Base-by-base conservation (phyloP, 2,888 invertebrate genomes). In the Neelides folsomi region DNA sequence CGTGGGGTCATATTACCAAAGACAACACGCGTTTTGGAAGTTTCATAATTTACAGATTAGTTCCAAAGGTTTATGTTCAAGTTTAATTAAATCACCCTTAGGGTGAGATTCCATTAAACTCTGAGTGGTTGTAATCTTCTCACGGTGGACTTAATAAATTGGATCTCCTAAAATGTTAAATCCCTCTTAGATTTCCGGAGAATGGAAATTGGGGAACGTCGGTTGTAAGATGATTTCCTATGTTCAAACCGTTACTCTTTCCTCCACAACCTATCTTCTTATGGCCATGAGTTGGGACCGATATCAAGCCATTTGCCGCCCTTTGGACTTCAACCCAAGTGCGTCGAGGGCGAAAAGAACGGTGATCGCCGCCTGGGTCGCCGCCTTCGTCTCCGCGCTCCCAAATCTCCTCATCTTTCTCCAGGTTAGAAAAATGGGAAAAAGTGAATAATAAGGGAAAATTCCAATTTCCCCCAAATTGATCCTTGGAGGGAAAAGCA, bases 231-330 rank as follows among this genome's bases (percentile, higher is more conserved):
- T 70, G 4, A 61, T 72, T 15, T 67, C 70, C 12, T 72, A 71
- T 55, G 64, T 68, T 10, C 71, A 72, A 63, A 68, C 69, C 10
- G 68, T 72, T 13, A 70, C 71, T 0, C 62, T 72, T 34, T 69
- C 71, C 19, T 70, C 70, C 47, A 72, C 72, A 2, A 71, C 71
- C 2, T 72, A 72, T 60, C 70, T 72, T 15, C 63, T 72, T 38
- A 67, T 69, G 10, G 69, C 70, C 10, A 72, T 72, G 72, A 70
- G 69, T 37, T 69, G 68, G 51, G 72, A 72, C 57, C 66, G 72
- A 7, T 71, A 68, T 59, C 64, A 69, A 53, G 71, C 71, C 8
- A 70, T 72, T 46, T 72, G 71, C 54, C 64, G 66, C 13, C 71
- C 71, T 1, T 59, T 72, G 19, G 65, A 65, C 18, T 68, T 69